A percentile compares a stretch with the other conserved stretches of the same genome.
Conservation (phyloP, 2,113 vertebrate species). For the Heliornis fulica region DNA sequence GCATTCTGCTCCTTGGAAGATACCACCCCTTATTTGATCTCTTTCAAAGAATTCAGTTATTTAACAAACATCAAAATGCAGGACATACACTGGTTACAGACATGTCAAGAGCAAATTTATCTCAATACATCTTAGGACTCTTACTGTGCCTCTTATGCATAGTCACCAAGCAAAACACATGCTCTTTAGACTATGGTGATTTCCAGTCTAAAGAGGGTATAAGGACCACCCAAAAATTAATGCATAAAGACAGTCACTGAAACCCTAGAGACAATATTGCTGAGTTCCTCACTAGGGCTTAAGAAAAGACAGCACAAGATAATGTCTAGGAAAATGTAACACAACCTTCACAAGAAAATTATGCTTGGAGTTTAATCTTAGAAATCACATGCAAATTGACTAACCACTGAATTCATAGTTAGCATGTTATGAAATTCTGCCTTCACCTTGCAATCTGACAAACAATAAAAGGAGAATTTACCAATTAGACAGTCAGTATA, state of each 20-base stretch:
- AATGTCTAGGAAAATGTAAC: not conserved
- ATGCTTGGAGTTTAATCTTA: not conserved
- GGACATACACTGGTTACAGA: not conserved
- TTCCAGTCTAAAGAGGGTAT: not conserved
- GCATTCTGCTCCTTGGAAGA: not conserved
- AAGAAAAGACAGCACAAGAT: not conserved
- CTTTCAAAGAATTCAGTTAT: not conserved
- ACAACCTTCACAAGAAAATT: not conserved
- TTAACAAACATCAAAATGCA: not conserved
- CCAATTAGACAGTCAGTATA: not conserved
- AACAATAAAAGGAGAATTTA: not conserved
- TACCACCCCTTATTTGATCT: not conserved
- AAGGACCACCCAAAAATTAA: not conserved
- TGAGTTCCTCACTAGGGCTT: not conserved
- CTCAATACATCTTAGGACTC: not conserved
- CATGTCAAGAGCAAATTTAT: not conserved
- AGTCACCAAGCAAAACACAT: not conserved
- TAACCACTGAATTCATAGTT: not conserved
- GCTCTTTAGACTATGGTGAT: not conserved
- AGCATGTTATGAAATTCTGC: not conserved
- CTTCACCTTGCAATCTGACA: not conserved
- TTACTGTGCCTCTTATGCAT: accelerated
- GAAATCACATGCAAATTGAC: not conserved
- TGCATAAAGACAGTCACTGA: not conserved
- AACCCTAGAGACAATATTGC: not conserved